Evolutionary conservation across 2,888 invertebrate genomes (phyloP).

Genomic region (Dendrolimus pini): DNA sequence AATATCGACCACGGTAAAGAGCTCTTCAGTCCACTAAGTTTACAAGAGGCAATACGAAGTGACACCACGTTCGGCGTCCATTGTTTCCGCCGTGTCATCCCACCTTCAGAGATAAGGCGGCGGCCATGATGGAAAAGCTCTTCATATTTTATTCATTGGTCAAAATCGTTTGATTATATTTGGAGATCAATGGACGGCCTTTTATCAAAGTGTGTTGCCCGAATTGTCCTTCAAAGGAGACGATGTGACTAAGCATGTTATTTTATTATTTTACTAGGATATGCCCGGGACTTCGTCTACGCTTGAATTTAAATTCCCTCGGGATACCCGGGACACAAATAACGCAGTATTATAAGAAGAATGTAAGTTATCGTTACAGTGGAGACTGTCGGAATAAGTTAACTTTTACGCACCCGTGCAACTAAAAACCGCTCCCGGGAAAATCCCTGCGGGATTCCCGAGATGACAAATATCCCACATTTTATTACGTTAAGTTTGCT

Average conservation of each 20-base stretch:
- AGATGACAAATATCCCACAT: too few species aligned
- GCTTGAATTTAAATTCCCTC: too few species aligned
- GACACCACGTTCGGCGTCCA: slow-evolving; percentile 4
- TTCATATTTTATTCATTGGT: not conserved
- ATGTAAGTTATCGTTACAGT: too few species aligned
- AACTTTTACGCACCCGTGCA: too few species aligned
- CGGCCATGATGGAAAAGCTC: not conserved
- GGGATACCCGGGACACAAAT: too few species aligned
- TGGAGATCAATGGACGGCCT: not conserved
- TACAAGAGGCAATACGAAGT: slow-evolving; percentile 6
- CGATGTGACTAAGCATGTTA: not conserved
- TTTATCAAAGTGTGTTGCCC: not conserved
- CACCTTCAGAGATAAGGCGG: not conserved
- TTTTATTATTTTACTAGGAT: too few species aligned
- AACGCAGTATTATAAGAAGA: too few species aligned
- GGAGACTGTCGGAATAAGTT: too few species aligned
- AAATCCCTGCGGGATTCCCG: too few species aligned
- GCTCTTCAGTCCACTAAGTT: slow-evolving; percentile 2
- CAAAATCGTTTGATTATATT: not conserved
- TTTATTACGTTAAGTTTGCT: too few species aligned
- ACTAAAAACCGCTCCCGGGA: too few species aligned
- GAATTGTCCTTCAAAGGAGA: not conserved
- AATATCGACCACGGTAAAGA: not conserved
- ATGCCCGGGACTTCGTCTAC: too few species aligned
- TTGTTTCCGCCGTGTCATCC: slow-evolving; percentile 7